Evolutionary conservation across 37 sponge, comb jelly and placozoan species (phyloP), one percentile per base, ranked within the genome.

Genomic region (Bolinopsis microptera): DNA sequence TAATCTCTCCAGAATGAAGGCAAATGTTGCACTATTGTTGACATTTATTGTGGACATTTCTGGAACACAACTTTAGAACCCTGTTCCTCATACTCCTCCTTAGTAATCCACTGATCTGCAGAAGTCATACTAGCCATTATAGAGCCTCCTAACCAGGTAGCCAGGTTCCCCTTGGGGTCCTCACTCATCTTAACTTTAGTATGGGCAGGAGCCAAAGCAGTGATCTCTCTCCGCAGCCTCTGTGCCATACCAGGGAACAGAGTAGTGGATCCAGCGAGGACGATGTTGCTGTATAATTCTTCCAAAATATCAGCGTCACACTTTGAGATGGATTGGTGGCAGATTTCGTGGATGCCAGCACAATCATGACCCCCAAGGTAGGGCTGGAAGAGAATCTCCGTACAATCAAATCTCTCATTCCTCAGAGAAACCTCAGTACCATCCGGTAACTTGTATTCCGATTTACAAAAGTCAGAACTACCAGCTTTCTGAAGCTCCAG

Each of bases 11-110:
- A n/a, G n/a, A n/a, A n/a, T n/a, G n/a, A n/a, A n/a, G n/a, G n/a
- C n/a, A n/a, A n/a, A n/a, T n/a, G n/a, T n/a, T n/a, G n/a, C n/a
- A n/a, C n/a, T n/a, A n/a, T n/a, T n/a, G n/a, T n/a, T n/a, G n/a
- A n/a, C 98, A 98, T 96, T 22, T 21, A 67, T 67, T 67, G 21
- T 22, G 21, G 21, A 72, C 31, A 72, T 21, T 24, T 72, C 5
- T 72, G 3, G 18, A 23, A 13, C 5, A 48, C 61, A 48, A 48
- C 13, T 18, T 5, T 48, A 48, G 61, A 13, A 18, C 61, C 61
- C 13, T 5, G 5, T 48, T 48, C 61, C 13, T 48, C 61, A 48
- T 48, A 48, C 61, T 48, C 61, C 5, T 13, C 5, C 61, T 48
- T 48, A 5, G 61, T 48, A 18, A 48, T 48, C 61, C 5, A 18